Evolutionary conservation across 2,797 vertebrate genomes (phyloP).

Genomic region (Toxotes lorentzi): DNA sequence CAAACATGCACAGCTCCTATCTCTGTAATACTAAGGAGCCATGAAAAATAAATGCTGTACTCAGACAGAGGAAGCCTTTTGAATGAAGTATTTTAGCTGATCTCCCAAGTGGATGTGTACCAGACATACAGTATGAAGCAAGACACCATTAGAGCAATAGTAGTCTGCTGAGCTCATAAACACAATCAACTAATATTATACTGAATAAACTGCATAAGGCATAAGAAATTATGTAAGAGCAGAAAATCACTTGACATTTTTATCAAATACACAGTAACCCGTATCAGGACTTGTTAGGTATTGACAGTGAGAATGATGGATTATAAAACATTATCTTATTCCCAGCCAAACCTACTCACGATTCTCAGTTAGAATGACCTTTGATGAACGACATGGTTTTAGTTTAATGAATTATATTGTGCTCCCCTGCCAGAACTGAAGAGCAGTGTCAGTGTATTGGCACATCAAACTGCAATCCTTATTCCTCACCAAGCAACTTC

Average conservation of each 20-base stretch:
- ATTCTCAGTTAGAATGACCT: constrained; percentile 19
- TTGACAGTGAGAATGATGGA: not conserved
- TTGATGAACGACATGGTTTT: constrained; percentile 38
- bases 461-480: constrained; percentile 12
- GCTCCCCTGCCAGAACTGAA: constrained; percentile 28
- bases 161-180: not conserved
- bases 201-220: not conserved
- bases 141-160: not conserved
- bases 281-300: constrained; percentile 20
- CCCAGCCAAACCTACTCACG: not conserved
- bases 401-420: constrained; percentile 22
- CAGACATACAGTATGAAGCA: constrained; percentile 11
- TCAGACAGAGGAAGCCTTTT: constrained; percentile 47
- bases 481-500: constrained; percentile 20
- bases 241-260: constrained; percentile 15
- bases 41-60: constrained; percentile 73
- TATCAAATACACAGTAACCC: constrained; percentile 4
- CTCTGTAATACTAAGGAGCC: constrained; percentile 40
- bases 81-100: constrained; percentile 34
- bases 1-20: constrained; percentile 23
- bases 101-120: constrained; percentile 26
- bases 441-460: constrained; percentile 15
- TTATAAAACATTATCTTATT: constrained; percentile 30
- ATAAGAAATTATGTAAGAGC: constrained; percentile 5
- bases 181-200: not conserved